Evolutionary conservation across 1,140 invertebrate genomes (phyloP), one percentile per base, ranked within the genome.

Genomic region (Drosophila simulans): DNA sequence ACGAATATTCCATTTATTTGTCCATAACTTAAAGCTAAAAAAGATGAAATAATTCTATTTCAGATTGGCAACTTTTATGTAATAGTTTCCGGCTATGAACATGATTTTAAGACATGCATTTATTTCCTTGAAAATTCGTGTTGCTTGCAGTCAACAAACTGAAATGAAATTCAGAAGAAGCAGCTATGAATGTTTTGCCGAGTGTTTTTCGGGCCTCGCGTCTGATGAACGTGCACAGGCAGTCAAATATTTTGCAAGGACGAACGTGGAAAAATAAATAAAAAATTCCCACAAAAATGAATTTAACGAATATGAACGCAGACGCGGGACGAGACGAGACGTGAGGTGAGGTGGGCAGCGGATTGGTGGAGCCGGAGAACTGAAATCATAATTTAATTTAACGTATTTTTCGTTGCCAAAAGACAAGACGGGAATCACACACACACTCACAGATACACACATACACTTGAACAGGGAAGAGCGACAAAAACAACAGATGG

Each of bases 381-480:
- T 79, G 80, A 84, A 89, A 88, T 88, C 84, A 88, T 88, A 88
- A 88, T 88, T 88, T 90, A 88, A 88, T 88, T 88, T 88, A 89
- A 89, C 85, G 85, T 84, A 84, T 89, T 89, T 89, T 89, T 73
- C 76, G 56, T 72, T 68, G 79, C 69, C 74, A 70, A 74, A 88
- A 68, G 75, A 72, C 75, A 89, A 88, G 76, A 84, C 72, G 71
- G 57, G 46, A 84, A 64, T 80, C 84, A 69, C 72, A 79, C 60
- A 88, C 60, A 78, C 35, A 77, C 27, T 55, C 40, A 65, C 46
- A 66, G 5, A 17, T 17, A 17, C 17, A n/a, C 27, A 27, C 25
- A 51, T 8, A 20, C 42, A 22, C 31, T 10, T 1, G 31, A 0
- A 10, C 37, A 13, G 17, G 8, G 8, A 12, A 55, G 17, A 58